These are phyloP conservation scores for Nicator chloris DNA, from an alignment of 2,113 vertebrate species.

Conservation along the genomic window DNA sequence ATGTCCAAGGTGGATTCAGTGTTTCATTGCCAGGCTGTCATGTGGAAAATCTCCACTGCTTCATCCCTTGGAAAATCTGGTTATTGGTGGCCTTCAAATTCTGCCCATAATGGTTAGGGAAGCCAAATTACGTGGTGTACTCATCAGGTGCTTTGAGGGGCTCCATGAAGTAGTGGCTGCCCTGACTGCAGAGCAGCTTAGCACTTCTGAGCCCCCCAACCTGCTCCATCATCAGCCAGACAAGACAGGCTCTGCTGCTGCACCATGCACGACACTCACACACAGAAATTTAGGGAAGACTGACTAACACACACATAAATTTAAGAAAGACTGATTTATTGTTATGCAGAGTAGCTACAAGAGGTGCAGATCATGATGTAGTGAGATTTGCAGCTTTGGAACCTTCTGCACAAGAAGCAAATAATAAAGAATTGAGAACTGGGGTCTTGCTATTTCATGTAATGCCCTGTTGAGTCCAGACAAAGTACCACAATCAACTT, in stretches of 20 bases:
- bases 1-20: not conserved
- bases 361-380: not conserved
- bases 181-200: not conserved
- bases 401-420: not conserved
- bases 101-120: not conserved
- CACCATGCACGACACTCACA: not conserved
- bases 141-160: not conserved
- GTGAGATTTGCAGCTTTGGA: not conserved
- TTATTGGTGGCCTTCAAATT: not conserved
- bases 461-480: not conserved
- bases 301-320: not conserved
- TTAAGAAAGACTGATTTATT: not conserved
- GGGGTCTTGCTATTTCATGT: not conserved
- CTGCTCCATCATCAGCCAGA: not conserved
- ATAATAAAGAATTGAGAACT: not conserved
- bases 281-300: not conserved
- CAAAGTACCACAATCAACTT: not conserved
- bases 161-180: not conserved
- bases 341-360: not conserved
- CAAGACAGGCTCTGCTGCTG: not conserved
- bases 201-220: not conserved
- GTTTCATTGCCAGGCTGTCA: not conserved
- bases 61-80: not conserved
- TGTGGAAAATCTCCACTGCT: not conserved
- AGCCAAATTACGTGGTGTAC: not conserved